phyloP scores from a whole-genome alignment of 2,888 invertebrate genomes.

The Gasteruption jaculator region DNA sequence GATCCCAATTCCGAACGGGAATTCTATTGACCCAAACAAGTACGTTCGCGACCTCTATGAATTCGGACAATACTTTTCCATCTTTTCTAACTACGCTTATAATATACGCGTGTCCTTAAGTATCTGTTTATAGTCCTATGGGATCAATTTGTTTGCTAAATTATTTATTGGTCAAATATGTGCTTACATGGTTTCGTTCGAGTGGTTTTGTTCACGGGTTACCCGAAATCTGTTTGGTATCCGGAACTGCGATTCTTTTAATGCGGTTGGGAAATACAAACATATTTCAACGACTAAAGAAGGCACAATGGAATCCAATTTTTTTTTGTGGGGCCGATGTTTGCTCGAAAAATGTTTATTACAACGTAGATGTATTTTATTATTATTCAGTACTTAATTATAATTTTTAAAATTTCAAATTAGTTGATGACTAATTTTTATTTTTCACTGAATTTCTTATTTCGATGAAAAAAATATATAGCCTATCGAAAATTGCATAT shows the following conservation, averaged over 20 bases:
- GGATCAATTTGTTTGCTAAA: constrained; percentile 52
- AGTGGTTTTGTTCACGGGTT: constrained; percentile 35
- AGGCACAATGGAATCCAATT: constrained; percentile 2
- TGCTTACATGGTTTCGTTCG: constrained; percentile 36
- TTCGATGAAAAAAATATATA: constrained; percentile 3
- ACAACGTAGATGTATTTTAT: constrained; percentile 4
- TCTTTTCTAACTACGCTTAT: background rate
- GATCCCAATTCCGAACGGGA: constrained; percentile 25
- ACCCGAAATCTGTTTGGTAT: constrained; percentile 41
- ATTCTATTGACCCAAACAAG: constrained; percentile 27
- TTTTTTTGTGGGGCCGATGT: background rate
- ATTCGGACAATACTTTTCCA: constrained; percentile 14
- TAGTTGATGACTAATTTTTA: too few species aligned
- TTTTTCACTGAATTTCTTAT: background rate
- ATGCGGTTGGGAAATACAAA: constrained; percentile 47
- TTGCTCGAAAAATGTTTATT: background rate
- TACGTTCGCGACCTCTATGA: background rate
- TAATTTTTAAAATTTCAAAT: too few species aligned
- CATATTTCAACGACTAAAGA: constrained; percentile 6
- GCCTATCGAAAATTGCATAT: background rate
- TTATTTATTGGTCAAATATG: constrained; percentile 52
- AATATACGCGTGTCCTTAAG: constrained; percentile 51
- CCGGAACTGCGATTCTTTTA: constrained; percentile 28
- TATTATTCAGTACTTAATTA: too few species aligned
- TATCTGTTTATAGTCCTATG: constrained; percentile 52